Base-by-base conservation (phyloP, 92 coral and sea anemone species). In the Porites divaricata region DNA sequence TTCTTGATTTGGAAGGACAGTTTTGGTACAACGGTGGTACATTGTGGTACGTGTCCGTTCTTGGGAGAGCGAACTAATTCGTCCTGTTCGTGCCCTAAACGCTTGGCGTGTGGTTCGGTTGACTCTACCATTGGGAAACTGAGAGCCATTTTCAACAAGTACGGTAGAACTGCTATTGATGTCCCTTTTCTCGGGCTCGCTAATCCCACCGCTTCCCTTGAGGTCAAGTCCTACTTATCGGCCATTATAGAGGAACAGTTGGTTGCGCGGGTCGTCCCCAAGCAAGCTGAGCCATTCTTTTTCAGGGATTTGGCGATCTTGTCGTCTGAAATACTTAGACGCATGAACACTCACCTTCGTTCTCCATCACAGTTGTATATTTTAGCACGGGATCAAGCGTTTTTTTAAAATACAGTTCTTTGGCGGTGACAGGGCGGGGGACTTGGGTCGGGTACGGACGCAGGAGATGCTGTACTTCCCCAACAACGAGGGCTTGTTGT, bases 251-350 rank as follows among this genome's bases (percentile, higher is more conserved):
- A 82, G 80, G 88, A 83, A 83, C 88, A 83, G 68, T 62, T 87
- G 72, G 72, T 17, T 45, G 71, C 88, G 1, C 25, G 81, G 54
- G 76, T 74, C 63, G 76, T 75, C 53, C 86, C 72, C 41, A 61
- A 9, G 62, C 92, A 72, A 67, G 92, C 87, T 11, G 86, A 85
- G 53, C 83, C 84, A 63, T 74, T 85, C 71, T 89, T 85, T 66
- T 15, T 89, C 51, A 45, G 79, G 59, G 87, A 85, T 62, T 68
- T 85, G 53, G 74, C 28, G 49, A 71, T 72, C 22, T 79, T 89
- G 25, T 71, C 76, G 49, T 75, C 72, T 9, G 84, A 78, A 51
- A 84, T 84, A 72, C 19, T 14, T 56, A 76, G 76, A 14, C 75
- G 75, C 65, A 51, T 74, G 76, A 83, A 75, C 64, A 56, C 25